Percentiles rank a stretch among this genome's conserved stretches.
phyloP scores from a whole-genome alignment of 1,140 invertebrate genomes.

The Yoshiicerus persimilis region DNA sequence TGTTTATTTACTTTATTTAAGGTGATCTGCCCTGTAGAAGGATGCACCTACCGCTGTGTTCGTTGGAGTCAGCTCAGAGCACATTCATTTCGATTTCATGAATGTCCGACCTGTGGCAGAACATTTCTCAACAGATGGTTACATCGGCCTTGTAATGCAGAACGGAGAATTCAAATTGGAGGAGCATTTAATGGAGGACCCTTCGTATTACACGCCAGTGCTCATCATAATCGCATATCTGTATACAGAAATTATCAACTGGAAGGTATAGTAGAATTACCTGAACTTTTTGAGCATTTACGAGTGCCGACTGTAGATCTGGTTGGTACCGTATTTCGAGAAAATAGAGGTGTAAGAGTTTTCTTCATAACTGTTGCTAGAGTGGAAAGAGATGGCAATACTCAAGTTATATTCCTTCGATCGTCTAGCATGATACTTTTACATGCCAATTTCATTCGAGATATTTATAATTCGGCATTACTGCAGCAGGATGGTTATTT shows the following conservation, averaged over 20 bases:
- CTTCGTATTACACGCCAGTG: neutral
- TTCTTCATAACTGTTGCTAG: neutral
- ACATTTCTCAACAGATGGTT: too few relatives aligned
- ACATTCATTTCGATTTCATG: too few relatives aligned
- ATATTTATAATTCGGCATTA: neutral
- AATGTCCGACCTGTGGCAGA: too few relatives aligned
- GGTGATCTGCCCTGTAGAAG: too few relatives aligned
- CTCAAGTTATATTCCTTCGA: neutral
- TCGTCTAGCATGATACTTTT: neutral
- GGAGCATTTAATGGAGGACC: neutral
- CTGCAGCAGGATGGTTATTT: neutral
- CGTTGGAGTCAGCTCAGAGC: too few relatives aligned
- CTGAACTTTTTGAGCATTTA: neutral
- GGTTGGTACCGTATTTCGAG: neutral
- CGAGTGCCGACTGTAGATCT: neutral
- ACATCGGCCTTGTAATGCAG: too few relatives aligned
- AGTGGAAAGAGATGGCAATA: neutral
- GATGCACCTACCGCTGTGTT: too few relatives aligned
- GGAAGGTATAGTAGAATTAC: neutral
- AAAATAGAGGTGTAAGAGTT: neutral
- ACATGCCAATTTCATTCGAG: neutral
- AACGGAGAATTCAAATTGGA: neutral
- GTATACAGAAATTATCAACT: neutral
- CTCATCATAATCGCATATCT: neutral
- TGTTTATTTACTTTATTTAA: too few relatives aligned